Evolutionary conservation across 2,888 invertebrate species (phyloP), one percentile per base, ranked within the genome.

Genomic region (Eustalomyia histrio): DNA sequence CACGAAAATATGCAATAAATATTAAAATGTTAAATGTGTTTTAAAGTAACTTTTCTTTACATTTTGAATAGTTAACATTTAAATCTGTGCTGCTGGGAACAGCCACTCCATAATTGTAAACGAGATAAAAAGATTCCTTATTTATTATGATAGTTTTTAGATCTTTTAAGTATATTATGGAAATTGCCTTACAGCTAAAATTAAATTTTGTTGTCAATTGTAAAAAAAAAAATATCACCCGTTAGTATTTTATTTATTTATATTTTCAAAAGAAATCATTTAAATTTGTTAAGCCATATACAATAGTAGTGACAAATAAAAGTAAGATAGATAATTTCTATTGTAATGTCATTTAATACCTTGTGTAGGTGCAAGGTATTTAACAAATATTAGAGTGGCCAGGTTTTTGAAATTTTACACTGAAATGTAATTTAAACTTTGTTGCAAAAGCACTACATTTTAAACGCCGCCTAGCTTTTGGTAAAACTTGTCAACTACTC

Each of bases 281-380:
- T 47, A n/a, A n/a, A 47, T n/a, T 39, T 47, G 14, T 47, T 47
- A 47, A 47, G 14, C 43, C 4, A 14, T 43, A 9, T 14, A n/a
- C n/a, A n/a, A 47, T 47, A n/a, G 43, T 47, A 5, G n/a, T 47
- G 14, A 47, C n/a, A 47, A 47, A 47, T 14, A 47, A 47, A 35
- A 67, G 29, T 72, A 39, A 68, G 50, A 61, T 61, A 73, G 67
- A 73, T 73, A 73, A 73, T 39, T 33, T n/a, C 57, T 76, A 64
- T 69, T 76, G 63, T 76, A 64, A 64, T 63, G 47, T 50, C 43
- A 68, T 58, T 9, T 29, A 24, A 57, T n/a, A n/a, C 55, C 7
- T 24, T 24, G n/a, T 55, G 55, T 7, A 55, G 24, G 33, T 57
- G n/a, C 33, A 57, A 21, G 29, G 29, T 57, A n/a, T 43, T 43